Evolutionary conservation across 2,888 invertebrate species (phyloP), one percentile per base, ranked within the genome.

Genomic region (Anthoptus insignis): DNA sequence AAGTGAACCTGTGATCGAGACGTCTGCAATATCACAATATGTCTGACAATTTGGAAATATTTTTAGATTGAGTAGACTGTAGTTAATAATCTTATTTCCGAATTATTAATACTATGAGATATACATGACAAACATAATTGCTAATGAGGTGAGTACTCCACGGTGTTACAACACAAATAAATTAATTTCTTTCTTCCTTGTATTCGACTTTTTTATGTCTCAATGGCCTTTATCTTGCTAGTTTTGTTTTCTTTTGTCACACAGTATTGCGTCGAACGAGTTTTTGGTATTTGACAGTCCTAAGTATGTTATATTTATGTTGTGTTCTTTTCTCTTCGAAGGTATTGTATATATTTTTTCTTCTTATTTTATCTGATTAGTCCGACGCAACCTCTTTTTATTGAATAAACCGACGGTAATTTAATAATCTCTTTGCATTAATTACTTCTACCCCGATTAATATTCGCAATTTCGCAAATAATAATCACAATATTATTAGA

Each of bases 11-110:
- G 84, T 86, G 87, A 87, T 83, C 83, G 83, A 91, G 87, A 91
- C 89, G 91, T 91, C 91, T 91, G 87, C 91, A 92, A 74, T 74
- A 78, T 76, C 75, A 73, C 78, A 78, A 93, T 91, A 93, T 93
- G 93, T 93, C 93, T 88, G 93, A 93, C 92, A 87, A 90, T 90
- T 91, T 92, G 83, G 89, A 89, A 91, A 92, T 93, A 93, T 92
- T 91, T 92, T 92, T 92, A 93, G 91, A 90, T 83, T 87, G 81
- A 81, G 75, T 88, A 75, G 80, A 83, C 77, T 77, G 81, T 83
- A 83, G 79, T 82, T 78, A 68, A 75, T 81, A 75, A 72, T 74
- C 80, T 72, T 77, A 80, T 81, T 81, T 79, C 76, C 80, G 68
- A 79, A 76, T 79, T 79, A 79, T 82, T 68, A 75, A 82, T 85